These are phyloP conservation scores for Eulithis testata DNA, from an alignment of 2,888 invertebrate species.

Conservation along the genomic window DNA sequence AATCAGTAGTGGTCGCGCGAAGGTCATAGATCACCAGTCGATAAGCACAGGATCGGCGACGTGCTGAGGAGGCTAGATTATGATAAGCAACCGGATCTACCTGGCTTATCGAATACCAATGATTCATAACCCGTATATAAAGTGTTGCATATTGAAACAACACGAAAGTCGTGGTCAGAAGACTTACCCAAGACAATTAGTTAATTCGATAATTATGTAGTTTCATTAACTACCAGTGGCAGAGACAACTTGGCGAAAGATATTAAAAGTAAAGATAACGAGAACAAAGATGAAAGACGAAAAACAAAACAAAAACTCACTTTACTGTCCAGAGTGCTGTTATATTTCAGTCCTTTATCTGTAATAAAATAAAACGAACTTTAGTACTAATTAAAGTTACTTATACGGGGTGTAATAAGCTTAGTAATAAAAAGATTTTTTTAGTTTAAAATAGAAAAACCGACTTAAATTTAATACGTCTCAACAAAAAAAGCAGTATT, in stretches of 20 bases:
- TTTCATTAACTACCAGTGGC: not conserved
- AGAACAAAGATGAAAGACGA: not conserved
- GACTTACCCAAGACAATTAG: not conserved
- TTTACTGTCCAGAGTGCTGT: slow-evolving; percentile 48
- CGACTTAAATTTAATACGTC: too few species aligned
- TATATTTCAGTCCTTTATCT: slow-evolving; percentile 48
- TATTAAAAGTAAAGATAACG: not conserved
- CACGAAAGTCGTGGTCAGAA: not conserved
- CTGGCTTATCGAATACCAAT: too few species aligned
- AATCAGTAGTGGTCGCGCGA: not conserved
- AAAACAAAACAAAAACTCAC: slow-evolving; percentile 46
- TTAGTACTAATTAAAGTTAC: slow-evolving; percentile 21
- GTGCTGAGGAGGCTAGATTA: too few species aligned
- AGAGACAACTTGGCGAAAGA: slow-evolving; percentile 2
- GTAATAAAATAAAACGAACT: slow-evolving; percentile 44
- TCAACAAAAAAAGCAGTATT: too few species aligned
- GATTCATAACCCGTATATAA: too few species aligned
- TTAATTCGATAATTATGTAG: not conserved
- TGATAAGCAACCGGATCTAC: too few species aligned
- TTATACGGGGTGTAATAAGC: too few species aligned
- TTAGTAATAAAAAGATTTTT: too few species aligned
- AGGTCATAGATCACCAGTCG: not conserved
- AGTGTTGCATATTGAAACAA: too few species aligned
- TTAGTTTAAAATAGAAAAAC: too few species aligned
- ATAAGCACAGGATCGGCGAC: not conserved